Evolutionary conservation across 2,888 invertebrate species (phyloP).

Genomic region (Holacanthella duospinosa): DNA sequence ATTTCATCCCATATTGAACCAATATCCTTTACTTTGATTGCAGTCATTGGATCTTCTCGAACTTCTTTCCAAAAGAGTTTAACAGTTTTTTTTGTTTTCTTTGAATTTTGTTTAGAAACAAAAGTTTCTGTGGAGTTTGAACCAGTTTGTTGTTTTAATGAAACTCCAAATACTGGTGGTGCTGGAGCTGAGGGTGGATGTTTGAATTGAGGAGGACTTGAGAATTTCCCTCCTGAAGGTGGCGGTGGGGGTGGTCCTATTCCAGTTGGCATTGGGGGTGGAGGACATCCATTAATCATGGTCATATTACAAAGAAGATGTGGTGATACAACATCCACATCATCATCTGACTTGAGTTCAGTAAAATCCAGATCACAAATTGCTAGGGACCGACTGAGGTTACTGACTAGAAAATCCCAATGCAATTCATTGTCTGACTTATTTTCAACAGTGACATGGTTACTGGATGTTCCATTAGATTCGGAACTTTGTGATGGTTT

Average conservation of each 20-base stretch:
- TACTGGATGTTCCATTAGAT: constrained; percentile 11
- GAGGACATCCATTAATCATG: constrained; percentile 38
- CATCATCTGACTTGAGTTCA: constrained; percentile 79
- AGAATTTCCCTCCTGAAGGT: constrained; percentile 39
- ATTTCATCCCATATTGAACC: constrained; percentile 78
- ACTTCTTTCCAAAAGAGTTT: constrained; percentile 98
- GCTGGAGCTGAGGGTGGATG: constrained; percentile 35
- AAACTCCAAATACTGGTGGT: constrained; percentile 41
- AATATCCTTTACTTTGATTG: constrained; percentile 46
- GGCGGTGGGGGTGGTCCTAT: constrained; percentile 41
- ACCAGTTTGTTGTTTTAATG: constrained; percentile 37
- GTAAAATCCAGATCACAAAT: constrained; percentile 95
- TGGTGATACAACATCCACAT: constrained; percentile 56
- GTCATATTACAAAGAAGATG: constrained; percentile 8
- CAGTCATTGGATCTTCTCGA: constrained; percentile 61
- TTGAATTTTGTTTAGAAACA: constrained; percentile 45
- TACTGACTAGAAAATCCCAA: constrained; percentile 83
- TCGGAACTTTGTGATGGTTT: constrained; percentile 24
- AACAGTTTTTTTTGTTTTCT: constrained; percentile 90
- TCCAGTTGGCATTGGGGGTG: constrained; percentile 41
- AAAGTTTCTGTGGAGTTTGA: constrained; percentile 38
- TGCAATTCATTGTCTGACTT: constrained; percentile 88
- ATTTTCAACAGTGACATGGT: constrained; percentile 26
- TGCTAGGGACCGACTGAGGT: constrained; percentile 62
- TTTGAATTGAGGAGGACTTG: constrained; percentile 40